A percentile compares a stretch with the other conserved stretches of the same genome.
These are phyloP conservation scores for Huso huso DNA, from an alignment of 2,797 vertebrate genomes.

Conservation along the genomic window DNA sequence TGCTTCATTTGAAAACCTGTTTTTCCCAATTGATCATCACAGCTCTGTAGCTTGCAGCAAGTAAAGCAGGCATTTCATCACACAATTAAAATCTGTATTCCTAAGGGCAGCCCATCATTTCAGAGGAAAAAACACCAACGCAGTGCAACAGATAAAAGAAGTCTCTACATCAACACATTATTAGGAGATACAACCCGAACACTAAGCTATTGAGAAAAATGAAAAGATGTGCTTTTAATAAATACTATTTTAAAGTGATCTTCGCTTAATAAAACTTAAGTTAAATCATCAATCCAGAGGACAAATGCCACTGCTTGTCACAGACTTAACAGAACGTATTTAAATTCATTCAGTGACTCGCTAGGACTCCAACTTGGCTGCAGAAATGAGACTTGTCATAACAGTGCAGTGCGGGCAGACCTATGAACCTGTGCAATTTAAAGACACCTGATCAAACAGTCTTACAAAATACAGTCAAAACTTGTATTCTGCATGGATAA, in stretches of 20 bases:
- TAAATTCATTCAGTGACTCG: conserved; percentile 36
- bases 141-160: conserved; percentile 2
- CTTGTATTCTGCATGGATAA: no score
- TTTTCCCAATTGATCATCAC: no score
- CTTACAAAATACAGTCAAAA: no score
- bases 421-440: not conserved
- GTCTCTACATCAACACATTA: conserved; percentile 32
- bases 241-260: conserved; percentile 34
- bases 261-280: conserved; percentile 28
- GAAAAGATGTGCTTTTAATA: conserved; percentile 8
- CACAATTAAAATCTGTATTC: conserved; percentile 32
- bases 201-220: conserved; percentile 3
- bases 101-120: conserved; percentile 34
- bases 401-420: not conserved
- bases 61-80: conserved; percentile 20
- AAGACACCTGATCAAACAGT: no score
- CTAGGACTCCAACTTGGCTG: conserved; percentile 21
- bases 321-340: conserved; percentile 39
- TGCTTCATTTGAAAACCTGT: no score
- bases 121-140: conserved; percentile 19
- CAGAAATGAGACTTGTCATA: conserved; percentile 16
- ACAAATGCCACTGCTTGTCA: conserved; percentile 38
- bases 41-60: no score
- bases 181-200: conserved; percentile 25
- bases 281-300: conserved; percentile 39